Percentiles rank a stretch among this genome's conserved stretches.
Conservation (phyloP, 2,888 invertebrate species). For the Lycaena phlaeas region DNA sequence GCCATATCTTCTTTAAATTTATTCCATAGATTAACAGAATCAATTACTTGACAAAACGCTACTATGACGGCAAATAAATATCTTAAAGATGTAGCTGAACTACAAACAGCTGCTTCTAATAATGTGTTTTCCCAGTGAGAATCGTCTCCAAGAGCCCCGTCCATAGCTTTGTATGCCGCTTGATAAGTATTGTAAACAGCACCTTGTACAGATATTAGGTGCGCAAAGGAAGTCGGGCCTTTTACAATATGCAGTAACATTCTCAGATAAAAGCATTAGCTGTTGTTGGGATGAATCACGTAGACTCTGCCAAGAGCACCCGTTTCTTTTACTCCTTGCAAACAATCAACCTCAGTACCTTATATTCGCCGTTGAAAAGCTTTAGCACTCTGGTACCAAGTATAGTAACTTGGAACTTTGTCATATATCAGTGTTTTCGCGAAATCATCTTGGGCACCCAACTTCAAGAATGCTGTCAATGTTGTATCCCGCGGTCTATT, state of each 20-base stretch:
- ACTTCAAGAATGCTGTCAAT: too few species aligned
- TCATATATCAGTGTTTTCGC: too few species aligned
- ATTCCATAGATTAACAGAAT: constrained; percentile 22
- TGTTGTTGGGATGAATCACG: constrained; percentile 13
- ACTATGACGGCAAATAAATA: constrained; percentile 23
- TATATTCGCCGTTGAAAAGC: too few species aligned
- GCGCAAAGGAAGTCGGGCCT: constrained; percentile 28
- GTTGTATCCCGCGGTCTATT: too few species aligned
- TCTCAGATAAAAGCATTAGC: constrained; percentile 10
- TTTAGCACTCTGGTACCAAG: too few species aligned
- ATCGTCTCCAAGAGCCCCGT: constrained; percentile 26
- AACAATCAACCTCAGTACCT: too few species aligned
- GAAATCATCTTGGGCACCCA: too few species aligned
- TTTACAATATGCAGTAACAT: constrained; percentile 24
- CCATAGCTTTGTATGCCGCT: constrained; percentile 22
- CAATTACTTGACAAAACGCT: constrained; percentile 21
- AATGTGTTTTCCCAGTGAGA: constrained; percentile 25
- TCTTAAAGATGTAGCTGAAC: constrained; percentile 22
- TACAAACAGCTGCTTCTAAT: constrained; percentile 22
- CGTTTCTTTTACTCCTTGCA: too few species aligned
- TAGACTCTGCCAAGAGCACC: too few species aligned
- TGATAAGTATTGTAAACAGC: constrained; percentile 20
- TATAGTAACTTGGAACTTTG: too few species aligned
- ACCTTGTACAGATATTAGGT: constrained; percentile 20
- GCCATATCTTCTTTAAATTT: constrained; percentile 24